Base-by-base conservation (phyloP, 2,888 invertebrate genomes). In the Microctonus aethiopoides region DNA sequence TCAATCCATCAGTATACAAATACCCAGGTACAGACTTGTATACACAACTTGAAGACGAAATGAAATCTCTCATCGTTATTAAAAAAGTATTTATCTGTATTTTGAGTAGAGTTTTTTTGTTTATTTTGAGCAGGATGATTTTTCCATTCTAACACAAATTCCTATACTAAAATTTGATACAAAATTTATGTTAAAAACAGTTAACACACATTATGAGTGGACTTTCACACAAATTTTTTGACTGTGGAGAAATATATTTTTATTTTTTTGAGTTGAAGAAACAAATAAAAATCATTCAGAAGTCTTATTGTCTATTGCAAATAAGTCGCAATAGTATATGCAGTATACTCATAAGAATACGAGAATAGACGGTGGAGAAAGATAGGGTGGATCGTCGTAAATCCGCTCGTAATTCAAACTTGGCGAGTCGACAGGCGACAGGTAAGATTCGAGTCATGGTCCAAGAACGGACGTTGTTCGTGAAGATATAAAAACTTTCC, bases 371-470 rank as follows among this genome's bases (percentile, higher is more conserved):
- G 16, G 46, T n/a, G 46, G 46, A 46, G 46, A 16, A 16, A 65
- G 67, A 67, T 63, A 70, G 65, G 63, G 63, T 20, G 59, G 74
- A 76, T 75, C 71, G 71, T 77, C 75, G 71, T 77, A 76, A 76
- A 74, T 63, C 64, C 61, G 74, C 72, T 76, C 77, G 76, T 78
- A 79, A 78, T 74, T 78, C 76, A 74, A 71, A 75, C 63, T 72
- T 51, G 65, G 75, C 72, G 75, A 79, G 66, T 71, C 70, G 66
- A 74, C 71, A 70, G 66, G 66, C 75, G 76, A 76, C 72, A 74
- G 75, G 71, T 76, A 77, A 26, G 46, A 51, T 46, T n/a, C 51
- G 62, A 62, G 62, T 51, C 62, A 62, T 62, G 46, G 62, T 41
- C 24, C 51, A 20, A 62, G 51, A 59, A 11, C 32, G 51, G 20